Evolutionary conservation across 2,113 vertebrate species (phyloP).

Genomic region (Chunga burmeisteri): DNA sequence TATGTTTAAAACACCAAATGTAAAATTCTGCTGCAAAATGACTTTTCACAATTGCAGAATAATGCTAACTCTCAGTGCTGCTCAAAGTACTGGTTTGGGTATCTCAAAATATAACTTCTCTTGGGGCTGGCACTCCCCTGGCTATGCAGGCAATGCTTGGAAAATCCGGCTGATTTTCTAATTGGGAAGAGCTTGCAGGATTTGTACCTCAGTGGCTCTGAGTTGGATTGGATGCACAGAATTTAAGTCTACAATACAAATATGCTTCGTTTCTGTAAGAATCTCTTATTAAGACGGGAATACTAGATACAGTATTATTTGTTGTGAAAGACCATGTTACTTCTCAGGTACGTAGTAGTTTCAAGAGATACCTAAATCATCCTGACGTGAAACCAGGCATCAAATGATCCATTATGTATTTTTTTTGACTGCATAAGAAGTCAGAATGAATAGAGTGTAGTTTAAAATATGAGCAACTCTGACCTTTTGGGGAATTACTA

Average conservation of each 20-base stretch:
- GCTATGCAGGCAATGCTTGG: background rate
- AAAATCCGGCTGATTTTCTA: background rate
- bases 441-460: background rate
- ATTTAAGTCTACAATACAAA: background rate
- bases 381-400: background rate
- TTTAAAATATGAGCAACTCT: background rate
- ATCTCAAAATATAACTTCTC: background rate
- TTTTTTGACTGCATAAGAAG: background rate
- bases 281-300: background rate
- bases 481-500: background rate
- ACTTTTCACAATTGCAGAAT: background rate
- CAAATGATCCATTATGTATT: background rate
- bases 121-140: background rate
- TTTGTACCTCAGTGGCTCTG: background rate
- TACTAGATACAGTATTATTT: background rate
- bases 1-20: background rate
- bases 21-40: background rate
- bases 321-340: background rate
- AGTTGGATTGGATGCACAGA: background rate
- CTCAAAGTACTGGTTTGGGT: background rate
- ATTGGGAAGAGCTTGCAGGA: background rate
- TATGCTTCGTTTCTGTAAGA: background rate
- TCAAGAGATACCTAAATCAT: background rate
- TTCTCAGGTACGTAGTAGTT: background rate
- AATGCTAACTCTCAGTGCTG: background rate